Conservation (phyloP, 2,888 invertebrate genomes). For the Syrphus vitripennis region DNA sequence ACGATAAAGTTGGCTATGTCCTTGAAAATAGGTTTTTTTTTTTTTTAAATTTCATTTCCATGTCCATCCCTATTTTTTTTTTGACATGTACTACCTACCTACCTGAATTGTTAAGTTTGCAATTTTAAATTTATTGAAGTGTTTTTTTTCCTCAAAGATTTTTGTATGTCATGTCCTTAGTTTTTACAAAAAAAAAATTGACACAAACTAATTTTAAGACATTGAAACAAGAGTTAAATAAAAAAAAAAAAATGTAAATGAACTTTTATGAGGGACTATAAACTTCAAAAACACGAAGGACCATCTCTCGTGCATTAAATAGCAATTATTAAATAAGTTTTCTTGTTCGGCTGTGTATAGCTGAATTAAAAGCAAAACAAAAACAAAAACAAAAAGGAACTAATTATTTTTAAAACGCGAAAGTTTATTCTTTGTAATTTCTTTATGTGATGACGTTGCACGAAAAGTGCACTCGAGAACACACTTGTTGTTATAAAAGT, state of each 20-base stretch:
- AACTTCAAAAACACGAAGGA: neutral
- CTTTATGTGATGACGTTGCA: neutral
- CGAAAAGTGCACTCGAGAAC: conserved; percentile 6
- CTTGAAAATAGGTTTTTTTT: conserved; percentile 30
- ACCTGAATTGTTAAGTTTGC: neutral
- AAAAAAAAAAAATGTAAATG: neutral
- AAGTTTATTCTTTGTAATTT: neutral
- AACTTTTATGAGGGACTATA: conserved; percentile 1
- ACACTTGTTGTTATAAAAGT: neutral
- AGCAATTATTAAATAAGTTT: conserved; percentile 35
- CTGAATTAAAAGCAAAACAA: neutral
- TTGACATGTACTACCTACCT: neutral
- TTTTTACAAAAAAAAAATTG: neutral
- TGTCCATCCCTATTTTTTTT: neutral
- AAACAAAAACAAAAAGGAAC: neutral
- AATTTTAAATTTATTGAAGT: neutral
- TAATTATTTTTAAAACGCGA: conserved; percentile 14
- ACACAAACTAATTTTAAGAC: conserved; percentile 15
- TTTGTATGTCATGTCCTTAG: neutral
- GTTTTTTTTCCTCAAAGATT: neutral
- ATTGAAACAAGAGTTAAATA: neutral
- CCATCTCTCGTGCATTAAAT: neutral
- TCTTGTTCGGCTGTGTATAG: neutral
- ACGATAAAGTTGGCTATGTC: neutral
- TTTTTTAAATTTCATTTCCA: conserved; percentile 24